phyloP scores from a whole-genome alignment of 2,888 invertebrate genomes.

The Phyto melanocephala region DNA sequence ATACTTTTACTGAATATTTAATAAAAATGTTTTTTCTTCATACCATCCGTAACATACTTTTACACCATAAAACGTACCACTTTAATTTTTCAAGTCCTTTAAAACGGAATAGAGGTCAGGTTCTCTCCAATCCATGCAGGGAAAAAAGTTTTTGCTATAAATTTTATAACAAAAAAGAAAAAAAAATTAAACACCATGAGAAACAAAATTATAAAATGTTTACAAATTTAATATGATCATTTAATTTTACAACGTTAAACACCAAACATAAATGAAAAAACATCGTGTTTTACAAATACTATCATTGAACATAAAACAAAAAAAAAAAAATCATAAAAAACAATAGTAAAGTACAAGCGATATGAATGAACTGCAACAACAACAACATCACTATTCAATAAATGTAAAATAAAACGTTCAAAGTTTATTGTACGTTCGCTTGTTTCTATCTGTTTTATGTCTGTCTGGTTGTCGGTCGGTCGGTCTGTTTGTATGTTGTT shows the following conservation, averaged over 20 bases:
- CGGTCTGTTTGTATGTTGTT: constrained; percentile 38
- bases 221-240: constrained; percentile 56
- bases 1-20: too few species aligned
- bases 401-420: constrained; percentile 42
- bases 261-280: background rate
- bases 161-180: background rate
- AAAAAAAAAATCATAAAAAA: too few species aligned
- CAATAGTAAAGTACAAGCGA: background rate
- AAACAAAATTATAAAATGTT: constrained; percentile 45
- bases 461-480: background rate
- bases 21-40: too few species aligned
- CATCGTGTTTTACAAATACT: constrained; percentile 14
- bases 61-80: too few species aligned
- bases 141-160: background rate
- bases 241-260: constrained; percentile 37
- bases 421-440: background rate
- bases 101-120: background rate
- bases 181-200: constrained; percentile 28
- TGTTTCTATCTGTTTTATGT: background rate
- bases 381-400: constrained; percentile 23
- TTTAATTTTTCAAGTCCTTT: background rate
- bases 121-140: background rate
- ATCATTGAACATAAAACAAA: constrained; percentile 6
- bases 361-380: constrained; percentile 3
- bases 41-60: too few species aligned